Conservation (phyloP, 1,140 invertebrate species). For the Nephila pilipes region DNA sequence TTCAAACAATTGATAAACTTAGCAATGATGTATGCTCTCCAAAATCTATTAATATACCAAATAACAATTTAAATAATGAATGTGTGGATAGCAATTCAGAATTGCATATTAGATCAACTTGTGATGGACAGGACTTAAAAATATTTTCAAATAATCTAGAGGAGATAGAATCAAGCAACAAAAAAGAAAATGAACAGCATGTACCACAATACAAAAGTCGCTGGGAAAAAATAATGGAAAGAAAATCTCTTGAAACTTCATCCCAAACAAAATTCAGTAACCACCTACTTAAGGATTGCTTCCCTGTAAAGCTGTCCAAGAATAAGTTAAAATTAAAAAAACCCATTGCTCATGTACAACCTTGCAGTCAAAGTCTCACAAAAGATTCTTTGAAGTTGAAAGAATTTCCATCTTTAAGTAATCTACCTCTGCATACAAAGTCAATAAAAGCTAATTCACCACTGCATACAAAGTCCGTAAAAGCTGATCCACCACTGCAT, state of each 20-base stretch:
- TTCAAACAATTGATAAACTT: neutral
- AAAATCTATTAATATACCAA: neutral
- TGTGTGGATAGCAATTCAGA: neutral
- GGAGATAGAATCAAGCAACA: neutral
- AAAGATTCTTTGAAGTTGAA: neutral
- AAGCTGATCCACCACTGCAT: neutral
- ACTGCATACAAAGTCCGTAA: neutral
- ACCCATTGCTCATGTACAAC: conserved; percentile 41
- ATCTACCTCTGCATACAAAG: neutral
- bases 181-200: neutral
- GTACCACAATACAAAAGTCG: conserved; percentile 61
- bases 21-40: neutral
- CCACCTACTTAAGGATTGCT: conserved; percentile 35
- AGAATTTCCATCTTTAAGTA: neutral
- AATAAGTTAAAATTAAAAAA: neutral
- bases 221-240: conserved; percentile 69
- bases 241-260: conserved; percentile 34
- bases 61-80: neutral
- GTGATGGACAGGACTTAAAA: neutral
- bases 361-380: neutral
- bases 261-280: conserved; percentile 11
- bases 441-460: conserved; percentile 4
- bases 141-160: neutral
- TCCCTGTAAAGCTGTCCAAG: conserved; percentile 3
- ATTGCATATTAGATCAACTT: neutral